phyloP scores from a whole-genome alignment of 2,113 vertebrate species.

The Ahaetulla prasina region DNA sequence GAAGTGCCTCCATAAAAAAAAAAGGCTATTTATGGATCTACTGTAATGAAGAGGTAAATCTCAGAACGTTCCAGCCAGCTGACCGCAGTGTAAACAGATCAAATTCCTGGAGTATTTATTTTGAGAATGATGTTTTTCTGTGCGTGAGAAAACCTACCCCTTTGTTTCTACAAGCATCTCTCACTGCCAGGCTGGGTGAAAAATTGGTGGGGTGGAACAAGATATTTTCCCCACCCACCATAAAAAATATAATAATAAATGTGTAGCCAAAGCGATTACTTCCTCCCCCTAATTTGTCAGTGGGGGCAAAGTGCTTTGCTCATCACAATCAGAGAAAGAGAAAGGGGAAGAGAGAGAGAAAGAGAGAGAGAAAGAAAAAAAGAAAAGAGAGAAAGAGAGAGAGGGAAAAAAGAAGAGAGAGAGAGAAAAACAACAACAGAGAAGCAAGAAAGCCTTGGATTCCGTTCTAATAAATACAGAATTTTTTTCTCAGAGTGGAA shows the following conservation, averaged over 20 bases:
- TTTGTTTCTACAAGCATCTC: not conserved
- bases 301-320: not conserved
- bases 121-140: not conserved
- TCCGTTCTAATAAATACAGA: not conserved
- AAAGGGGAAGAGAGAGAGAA: rapidly evolving
- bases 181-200: not conserved
- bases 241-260: not conserved
- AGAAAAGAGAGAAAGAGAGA: too few relatives aligned
- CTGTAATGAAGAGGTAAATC: not conserved
- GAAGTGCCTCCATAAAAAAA: not conserved
- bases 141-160: not conserved
- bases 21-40: not conserved
- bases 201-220: not conserved
- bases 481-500: not conserved
- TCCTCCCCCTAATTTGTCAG: not conserved
- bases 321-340: not conserved
- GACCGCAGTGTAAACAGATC: not conserved
- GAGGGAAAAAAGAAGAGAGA: too few relatives aligned
- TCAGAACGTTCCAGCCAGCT: not conserved
- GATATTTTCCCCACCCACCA: not conserved
- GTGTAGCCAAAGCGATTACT: not conserved
- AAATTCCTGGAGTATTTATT: not conserved
- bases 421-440: not conserved
- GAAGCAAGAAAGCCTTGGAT: not conserved
- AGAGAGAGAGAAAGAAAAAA: too few relatives aligned